Evolutionary conservation across 2,113 vertebrate species (phyloP).

Genomic region (Hippotragus niger): DNA sequence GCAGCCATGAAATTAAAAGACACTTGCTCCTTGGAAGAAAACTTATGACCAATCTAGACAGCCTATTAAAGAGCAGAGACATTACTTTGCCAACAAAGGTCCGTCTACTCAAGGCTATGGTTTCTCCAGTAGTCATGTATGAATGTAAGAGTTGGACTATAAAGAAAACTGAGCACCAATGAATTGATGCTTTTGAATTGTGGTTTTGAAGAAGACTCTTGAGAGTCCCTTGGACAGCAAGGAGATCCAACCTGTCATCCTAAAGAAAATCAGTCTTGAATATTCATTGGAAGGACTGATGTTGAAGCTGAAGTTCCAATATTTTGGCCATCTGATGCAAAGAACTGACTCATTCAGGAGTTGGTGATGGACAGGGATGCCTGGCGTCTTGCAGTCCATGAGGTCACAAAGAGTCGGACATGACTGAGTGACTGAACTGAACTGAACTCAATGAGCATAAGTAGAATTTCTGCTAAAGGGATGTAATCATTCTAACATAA

Average conservation of each 20-base stretch:
- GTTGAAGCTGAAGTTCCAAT: not conserved
- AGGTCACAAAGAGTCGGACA: not conserved
- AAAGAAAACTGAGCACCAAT: not conserved
- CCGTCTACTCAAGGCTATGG: not conserved
- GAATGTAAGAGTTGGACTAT: not conserved
- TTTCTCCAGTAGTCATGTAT: not conserved
- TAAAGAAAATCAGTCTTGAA: not conserved
- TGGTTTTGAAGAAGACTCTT: not conserved
- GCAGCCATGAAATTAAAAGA: not conserved
- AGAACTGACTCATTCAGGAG: not conserved
- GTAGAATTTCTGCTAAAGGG: not conserved
- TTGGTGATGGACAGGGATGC: not conserved
- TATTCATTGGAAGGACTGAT: not conserved
- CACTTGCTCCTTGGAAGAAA: not conserved
- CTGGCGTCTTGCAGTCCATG: not conserved
- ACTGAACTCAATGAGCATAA: not conserved
- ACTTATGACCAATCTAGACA: not conserved
- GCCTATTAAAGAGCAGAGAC: not conserved
- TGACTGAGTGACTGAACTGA: not conserved
- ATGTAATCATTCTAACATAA: not conserved
- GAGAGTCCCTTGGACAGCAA: not conserved
- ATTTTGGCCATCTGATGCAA: not conserved
- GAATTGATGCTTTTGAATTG: not conserved
- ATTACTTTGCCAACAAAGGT: not conserved
- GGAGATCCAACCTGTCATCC: not conserved